phyloP scores from a whole-genome alignment of 2,888 invertebrate genomes.

The Muscina levida region DNA sequence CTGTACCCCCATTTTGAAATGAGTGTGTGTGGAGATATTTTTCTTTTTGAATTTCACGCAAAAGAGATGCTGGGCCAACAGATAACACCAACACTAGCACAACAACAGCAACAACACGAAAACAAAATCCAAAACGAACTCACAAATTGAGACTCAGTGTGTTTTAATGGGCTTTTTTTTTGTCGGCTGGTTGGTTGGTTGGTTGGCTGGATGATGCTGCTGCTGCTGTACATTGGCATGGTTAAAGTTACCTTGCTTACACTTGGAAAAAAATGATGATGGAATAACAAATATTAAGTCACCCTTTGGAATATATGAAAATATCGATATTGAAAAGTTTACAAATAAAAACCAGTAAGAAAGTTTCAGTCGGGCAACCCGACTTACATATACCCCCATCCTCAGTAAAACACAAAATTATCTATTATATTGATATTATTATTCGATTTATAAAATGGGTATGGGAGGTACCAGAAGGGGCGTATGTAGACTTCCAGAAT shows the following conservation, averaged over 20 bases:
- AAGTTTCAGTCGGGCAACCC: too few relatives aligned
- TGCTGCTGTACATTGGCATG: constrained; percentile 31
- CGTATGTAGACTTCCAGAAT: too few relatives aligned
- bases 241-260: too few relatives aligned
- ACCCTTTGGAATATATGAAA: too few relatives aligned
- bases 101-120: constrained; percentile 25
- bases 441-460: too few relatives aligned
- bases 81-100: constrained; percentile 33
- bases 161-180: constrained; percentile 60
- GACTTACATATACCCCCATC: too few relatives aligned
- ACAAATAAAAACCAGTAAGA: too few relatives aligned
- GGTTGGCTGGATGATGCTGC: constrained; percentile 38
- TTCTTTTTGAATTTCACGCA: constrained; percentile 51
- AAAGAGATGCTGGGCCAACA: constrained; percentile 65
- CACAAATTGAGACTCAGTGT: constrained; percentile 54
- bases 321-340: too few relatives aligned
- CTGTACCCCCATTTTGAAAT: constrained; percentile 75
- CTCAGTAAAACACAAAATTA: too few relatives aligned
- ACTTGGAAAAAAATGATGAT: background rate
- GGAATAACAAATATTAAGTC: too few relatives aligned
- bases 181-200: constrained; percentile 4
- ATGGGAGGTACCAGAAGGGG: too few relatives aligned
- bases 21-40: constrained; percentile 52
- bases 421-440: too few relatives aligned
- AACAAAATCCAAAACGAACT: constrained; percentile 49